Conservation (phyloP, 2,113 vertebrate genomes). For the Ctenomys sociabilis region DNA sequence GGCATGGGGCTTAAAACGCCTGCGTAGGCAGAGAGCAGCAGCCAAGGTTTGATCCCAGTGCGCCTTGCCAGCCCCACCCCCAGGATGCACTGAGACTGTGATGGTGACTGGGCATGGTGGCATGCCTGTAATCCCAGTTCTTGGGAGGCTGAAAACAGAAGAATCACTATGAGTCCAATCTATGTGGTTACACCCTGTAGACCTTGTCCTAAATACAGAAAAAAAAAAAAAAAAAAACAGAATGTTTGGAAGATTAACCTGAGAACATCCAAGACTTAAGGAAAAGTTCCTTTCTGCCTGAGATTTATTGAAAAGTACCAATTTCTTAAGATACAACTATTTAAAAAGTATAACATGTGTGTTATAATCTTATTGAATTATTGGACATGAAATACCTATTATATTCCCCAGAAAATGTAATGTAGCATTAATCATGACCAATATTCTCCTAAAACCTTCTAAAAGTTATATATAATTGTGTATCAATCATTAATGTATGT, state of each 20-base stretch:
- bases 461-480: neutral
- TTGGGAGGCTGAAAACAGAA: too few relatives aligned
- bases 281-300: constrained; percentile 18
- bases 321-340: neutral
- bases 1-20: too few relatives aligned
- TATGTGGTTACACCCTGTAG: too few relatives aligned
- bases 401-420: constrained; percentile 48
- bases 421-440: constrained; percentile 39
- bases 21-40: too few relatives aligned
- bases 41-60: too few relatives aligned
- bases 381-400: constrained; percentile 37
- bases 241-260: constrained; percentile 27
- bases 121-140: too few relatives aligned
- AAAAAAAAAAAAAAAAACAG: neutral
- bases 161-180: too few relatives aligned
- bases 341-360: constrained; percentile 18
- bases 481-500: neutral
- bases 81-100: too few relatives aligned
- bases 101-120: too few relatives aligned
- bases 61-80: too few relatives aligned
- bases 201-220: too few relatives aligned
- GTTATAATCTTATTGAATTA: neutral
- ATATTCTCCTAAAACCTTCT: constrained; percentile 37
- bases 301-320: neutral
- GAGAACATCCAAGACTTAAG: constrained; percentile 3